Percentiles rank a stretch among this genome's conserved stretches.
These are phyloP conservation scores for Leptinotarsa juncta DNA, from an alignment of 2,888 invertebrate species.

Conservation along the genomic window DNA sequence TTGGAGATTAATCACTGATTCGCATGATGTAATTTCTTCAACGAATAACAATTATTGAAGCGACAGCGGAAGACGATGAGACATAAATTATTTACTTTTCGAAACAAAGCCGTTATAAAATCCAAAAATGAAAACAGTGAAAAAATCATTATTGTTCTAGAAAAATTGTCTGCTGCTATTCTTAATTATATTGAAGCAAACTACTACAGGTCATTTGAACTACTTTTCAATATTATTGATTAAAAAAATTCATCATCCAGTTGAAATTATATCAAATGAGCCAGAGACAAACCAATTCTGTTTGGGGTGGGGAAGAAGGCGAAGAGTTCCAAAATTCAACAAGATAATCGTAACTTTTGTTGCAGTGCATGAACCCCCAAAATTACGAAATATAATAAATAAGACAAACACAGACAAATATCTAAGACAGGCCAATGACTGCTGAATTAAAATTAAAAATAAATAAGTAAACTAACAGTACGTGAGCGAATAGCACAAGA, in stretches of 20 bases:
- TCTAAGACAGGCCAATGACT: slow-evolving; percentile 8
- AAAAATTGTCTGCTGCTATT: no score
- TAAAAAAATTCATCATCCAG: not conserved
- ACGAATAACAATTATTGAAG: not conserved
- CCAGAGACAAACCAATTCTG: not conserved
- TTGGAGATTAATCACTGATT: not conserved
- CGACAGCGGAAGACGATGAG: no score
- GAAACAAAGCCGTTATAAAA: no score
- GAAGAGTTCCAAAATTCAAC: not conserved
- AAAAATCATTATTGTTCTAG: no score
- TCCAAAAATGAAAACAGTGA: no score
- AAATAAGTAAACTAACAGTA: slow-evolving; percentile 5
- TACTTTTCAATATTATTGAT: no score
- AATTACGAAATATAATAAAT: slow-evolving; percentile 12
- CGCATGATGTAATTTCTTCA: not conserved
- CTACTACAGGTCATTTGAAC: no score
- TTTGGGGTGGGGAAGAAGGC: no score
- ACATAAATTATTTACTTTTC: no score
- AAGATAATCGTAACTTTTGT: no score
- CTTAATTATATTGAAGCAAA: no score
- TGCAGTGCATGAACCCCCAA: not conserved
- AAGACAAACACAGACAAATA: slow-evolving; percentile 10
- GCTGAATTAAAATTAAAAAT: not conserved
- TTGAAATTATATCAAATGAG: slow-evolving; percentile 2
- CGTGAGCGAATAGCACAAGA: not conserved